Conservation (phyloP, 2,797 vertebrate genomes). For the Carduelis carduelis region DNA sequence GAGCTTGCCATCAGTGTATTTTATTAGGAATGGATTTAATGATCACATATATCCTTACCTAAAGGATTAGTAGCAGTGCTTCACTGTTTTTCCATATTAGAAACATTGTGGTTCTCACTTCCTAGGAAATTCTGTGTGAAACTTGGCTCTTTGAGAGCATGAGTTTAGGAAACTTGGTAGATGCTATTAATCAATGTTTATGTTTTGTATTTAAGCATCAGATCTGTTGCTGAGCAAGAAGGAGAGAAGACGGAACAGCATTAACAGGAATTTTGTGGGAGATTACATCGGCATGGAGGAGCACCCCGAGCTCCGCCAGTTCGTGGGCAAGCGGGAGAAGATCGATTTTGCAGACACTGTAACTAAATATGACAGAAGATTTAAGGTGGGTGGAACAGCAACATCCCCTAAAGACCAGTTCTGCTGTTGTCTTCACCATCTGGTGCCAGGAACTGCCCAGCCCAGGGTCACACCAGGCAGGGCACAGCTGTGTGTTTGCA, state of each 20-base stretch:
- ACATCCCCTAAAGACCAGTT: neutral
- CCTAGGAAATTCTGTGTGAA: neutral
- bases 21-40: neutral
- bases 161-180: neutral
- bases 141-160: neutral
- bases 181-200: neutral
- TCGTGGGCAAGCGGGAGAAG: constrained; percentile 94
- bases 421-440: neutral
- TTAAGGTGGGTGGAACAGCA: constrained; percentile 82
- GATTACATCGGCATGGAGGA: constrained; percentile 98
- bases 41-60: neutral
- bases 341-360: constrained; percentile 95
- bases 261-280: constrained; percentile 97
- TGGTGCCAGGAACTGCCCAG: neutral
- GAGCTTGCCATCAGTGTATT: neutral
- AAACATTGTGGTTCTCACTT: neutral
- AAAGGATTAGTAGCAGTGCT: neutral
- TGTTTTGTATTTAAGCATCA: constrained; percentile 80
- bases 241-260: constrained; percentile 92
- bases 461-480: neutral
- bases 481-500: neutral
- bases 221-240: constrained; percentile 94
- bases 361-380: constrained; percentile 92
- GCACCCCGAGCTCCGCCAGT: constrained; percentile 91
- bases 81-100: neutral